Conservation (phyloP, 2,797 vertebrate genomes). For the Lacerta viridis region DNA sequence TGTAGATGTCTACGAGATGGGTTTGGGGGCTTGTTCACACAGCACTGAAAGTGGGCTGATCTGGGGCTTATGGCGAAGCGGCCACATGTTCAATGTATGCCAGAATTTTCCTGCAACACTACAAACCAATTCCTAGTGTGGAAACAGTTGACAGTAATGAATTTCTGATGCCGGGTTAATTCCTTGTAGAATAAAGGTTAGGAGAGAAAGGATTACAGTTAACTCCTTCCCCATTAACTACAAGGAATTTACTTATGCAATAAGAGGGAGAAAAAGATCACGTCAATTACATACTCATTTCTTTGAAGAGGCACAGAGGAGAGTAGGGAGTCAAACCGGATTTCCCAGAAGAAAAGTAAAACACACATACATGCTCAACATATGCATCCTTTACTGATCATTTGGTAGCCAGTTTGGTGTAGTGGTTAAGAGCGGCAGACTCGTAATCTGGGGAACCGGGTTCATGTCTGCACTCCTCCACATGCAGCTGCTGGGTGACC, state of each 20-base stretch:
- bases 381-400: neutral
- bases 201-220: neutral
- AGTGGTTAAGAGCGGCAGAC: too few species aligned
- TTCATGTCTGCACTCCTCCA: too few species aligned
- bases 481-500: too few species aligned
- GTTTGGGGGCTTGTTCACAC: slow-evolving; percentile 8
- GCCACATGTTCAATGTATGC: neutral
- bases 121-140: neutral
- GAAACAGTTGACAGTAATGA: neutral
- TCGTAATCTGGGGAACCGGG: too few species aligned
- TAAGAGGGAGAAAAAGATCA: neutral
- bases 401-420: too few species aligned
- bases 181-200: neutral
- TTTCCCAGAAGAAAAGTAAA: neutral
- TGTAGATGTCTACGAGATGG: slow-evolving; percentile 22
- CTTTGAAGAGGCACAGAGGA: neutral
- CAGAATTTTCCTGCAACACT: slow-evolving; percentile 3
- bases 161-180: neutral
- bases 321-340: neutral
- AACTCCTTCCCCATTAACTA: neutral
- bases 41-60: neutral
- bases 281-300: neutral
- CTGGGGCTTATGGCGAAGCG: neutral
- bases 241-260: neutral
- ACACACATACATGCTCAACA: neutral